Evolutionary conservation across 2,888 invertebrate species (phyloP).

Genomic region (Drepanosiphum platanoidis): DNA sequence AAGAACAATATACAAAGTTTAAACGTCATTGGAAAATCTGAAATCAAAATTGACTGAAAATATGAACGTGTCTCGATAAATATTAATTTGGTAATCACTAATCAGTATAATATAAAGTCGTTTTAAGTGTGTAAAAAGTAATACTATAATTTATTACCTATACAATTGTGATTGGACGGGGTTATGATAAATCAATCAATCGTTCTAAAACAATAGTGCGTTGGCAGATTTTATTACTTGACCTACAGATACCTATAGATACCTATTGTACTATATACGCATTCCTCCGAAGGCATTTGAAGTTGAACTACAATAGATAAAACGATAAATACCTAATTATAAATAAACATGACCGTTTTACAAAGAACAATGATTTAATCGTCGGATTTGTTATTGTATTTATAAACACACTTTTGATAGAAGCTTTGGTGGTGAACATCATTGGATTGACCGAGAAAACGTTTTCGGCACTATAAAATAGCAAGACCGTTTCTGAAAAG

Average conservation of each 20-base stretch:
- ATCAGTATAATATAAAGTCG: no score
- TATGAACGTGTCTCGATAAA: no score
- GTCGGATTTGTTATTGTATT: background rate
- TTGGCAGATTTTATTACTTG: conserved; percentile 47
- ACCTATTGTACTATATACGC: background rate
- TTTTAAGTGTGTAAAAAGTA: background rate
- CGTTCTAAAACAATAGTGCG: background rate
- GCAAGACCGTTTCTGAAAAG: no score
- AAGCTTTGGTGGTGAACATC: no score
- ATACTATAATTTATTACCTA: background rate
- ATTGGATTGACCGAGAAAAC: no score
- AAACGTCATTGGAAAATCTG: no score
- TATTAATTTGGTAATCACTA: no score
- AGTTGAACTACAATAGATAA: conserved; percentile 10
- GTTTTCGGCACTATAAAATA: no score
- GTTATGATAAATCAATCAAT: conserved; percentile 16
- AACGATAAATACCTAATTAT: conserved; percentile 30
- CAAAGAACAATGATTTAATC: background rate
- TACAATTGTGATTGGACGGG: background rate
- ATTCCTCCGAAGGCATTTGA: conserved; percentile 22
- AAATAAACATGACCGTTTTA: conserved; percentile 46
- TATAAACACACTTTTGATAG: background rate
- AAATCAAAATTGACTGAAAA: no score
- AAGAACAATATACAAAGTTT: no score
- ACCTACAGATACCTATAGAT: conserved; percentile 11